Evolutionary conservation across 2,797 vertebrate species (phyloP), one percentile per base, ranked within the genome.

Genomic region (Argyrosomus regius): DNA sequence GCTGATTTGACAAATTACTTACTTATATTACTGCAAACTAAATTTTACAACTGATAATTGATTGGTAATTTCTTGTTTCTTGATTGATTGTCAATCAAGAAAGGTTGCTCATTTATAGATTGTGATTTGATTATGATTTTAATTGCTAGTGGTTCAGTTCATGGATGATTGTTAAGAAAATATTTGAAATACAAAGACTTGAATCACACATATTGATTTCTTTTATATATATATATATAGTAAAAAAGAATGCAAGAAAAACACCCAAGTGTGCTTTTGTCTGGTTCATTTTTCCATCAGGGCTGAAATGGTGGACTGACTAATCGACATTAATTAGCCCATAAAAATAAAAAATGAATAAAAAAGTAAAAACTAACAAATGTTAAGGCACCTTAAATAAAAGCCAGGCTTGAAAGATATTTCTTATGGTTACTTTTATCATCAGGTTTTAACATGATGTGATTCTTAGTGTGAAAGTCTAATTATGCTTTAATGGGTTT

Each of bases 401-500:
- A 39, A 39, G 35, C 35, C 35, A 39, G 8, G 2, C 35, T 39
- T 9, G 8, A 39, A 39, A 39, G 35, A 39, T 9, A 9, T 39
- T 2, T 39, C 35, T 39, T 39, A 39, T 9, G 35, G 35, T 39
- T 39, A 39, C 35, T 39, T 39, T 39, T 39, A 39, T 39, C 35
- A 39, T 39, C 35, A 39, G 35, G 54, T 84, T 92, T 86, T 81
- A 81, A 87, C 83, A 81, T 48, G 46, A 86, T 88, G 86, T 57
- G 79, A 86, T 92, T 93, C 91, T 86, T 64, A 69, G 73, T 72
- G 87, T 87, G 84, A 93, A 92, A 84, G 82, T 91, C 82, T 95
- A 93, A 95, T 95, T 94, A 94, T 91, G 75, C 89, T 88, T 93
- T 94, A 94, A 95, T 94, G 90, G 89, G 63, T 90, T 95, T 89